Evolutionary conservation across 2,888 invertebrate genomes (phyloP), one percentile per base, ranked within the genome.

Genomic region (Steinernema hermaphroditum): DNA sequence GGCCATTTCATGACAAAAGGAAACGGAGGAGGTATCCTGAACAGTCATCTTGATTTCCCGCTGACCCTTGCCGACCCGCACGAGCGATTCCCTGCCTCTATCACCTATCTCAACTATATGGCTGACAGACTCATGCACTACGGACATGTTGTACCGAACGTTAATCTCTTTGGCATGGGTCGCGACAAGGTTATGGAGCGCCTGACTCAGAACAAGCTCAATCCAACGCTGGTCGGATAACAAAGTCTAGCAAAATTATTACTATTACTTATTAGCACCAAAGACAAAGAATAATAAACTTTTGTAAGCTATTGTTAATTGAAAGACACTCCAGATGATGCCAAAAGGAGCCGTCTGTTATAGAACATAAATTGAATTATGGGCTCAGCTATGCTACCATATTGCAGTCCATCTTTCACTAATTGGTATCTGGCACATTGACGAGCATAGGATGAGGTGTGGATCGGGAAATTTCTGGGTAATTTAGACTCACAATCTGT

Each of bases 81-180:
- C 50, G 83, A 83, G 71, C 75, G 83, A 19, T 82, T 80, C 57
- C 80, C 81, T 14, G 80, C 82, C 73, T 82, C 79, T 14, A 80
- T 82, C 79, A 82, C 74, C 69, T 83, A 83, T 69, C 77, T 83
- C 70, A 83, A 83, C 75, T 83, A 78, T 76, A 83, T 82, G 82
- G 82, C 82, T 46, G 82, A 83, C 79, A 75, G 73, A 6, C 72
- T 50, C 22, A 69, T 74, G 74, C 74, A 74, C 46, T 74, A 74
- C 41, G 74, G 74, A 34, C 74, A 74, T 44, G 75, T 75, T 62
- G 70, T 75, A n/a, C 82, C 83, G 1, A 82, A 81, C 69, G 80
- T 73, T 41, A 82, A 82, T 62, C 68, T 82, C 54, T 82, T 82
- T 72, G 72, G 78, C 14, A 74, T 82, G 16, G 77, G 76, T 43